Evolutionary conservation across 2,888 invertebrate species (phyloP), one percentile per base, ranked within the genome.

Genomic region (Caenorhabditis parvicauda): DNA sequence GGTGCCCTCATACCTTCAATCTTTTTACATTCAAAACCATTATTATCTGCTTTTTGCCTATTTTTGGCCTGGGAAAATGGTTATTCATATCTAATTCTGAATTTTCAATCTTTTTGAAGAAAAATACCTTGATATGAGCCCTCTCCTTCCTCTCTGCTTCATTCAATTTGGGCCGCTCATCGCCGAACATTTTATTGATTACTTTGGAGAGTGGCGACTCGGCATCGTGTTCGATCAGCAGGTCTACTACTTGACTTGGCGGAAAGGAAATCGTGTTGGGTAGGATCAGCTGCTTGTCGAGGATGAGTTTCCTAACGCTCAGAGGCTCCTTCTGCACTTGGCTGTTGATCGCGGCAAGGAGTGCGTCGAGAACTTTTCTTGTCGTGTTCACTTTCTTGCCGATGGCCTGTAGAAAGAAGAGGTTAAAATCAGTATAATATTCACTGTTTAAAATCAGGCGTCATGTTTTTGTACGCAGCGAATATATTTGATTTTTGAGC

Each of bases 261-360:
- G 79, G 79, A 48, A 76, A 70, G 1, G 77, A 75, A 27, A 79
- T 79, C 2, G 79, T 75, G 56, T 80, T 79, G 4, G 79, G 79
- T 1, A 79, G 66, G 7, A 80, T 77, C 9, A 79, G 62, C 32
- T 74, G 68, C 61, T 79, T 79, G 53, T 79, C 79, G 46, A 79
- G 53, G 35, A 79, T 79, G 35, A 79, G 59, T 43, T 73, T 72
- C 4, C 77, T 59, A 5, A 79, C 79, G 12, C 72, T 67, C 12
- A 74, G 66, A 6, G 79, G 79, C 52, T 76, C 77, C 29, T 68
- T 67, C 55, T 79, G 76, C 1, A 79, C 72, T 53, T 79, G 76
- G 6, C 72, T 61, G 45, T 78, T 78, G 48, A 78, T 77, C 9
- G 78, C 77, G 27, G 71, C 75, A 1, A 77, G 64, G 12, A 77